Base-by-base conservation (phyloP, 2,113 vertebrate genomes). In the Eptesicus fuscus region DNA sequence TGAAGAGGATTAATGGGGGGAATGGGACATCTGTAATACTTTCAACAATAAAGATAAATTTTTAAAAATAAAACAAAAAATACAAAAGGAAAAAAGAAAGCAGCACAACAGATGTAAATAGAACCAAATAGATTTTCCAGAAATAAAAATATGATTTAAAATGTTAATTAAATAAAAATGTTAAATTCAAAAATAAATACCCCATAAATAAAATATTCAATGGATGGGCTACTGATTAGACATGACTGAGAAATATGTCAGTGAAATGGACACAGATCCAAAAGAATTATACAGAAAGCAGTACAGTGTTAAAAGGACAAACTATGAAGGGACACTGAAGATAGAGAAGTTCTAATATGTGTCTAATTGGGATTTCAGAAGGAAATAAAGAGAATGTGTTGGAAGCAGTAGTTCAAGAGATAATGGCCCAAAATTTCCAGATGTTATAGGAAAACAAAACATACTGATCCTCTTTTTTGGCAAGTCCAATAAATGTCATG, bases 161-260 rank as follows among this genome's bases (percentile, higher is more conserved):
- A 28, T 44, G 42, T 74, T 16, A 73, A 73, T 73, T 28, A 84
- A 82, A 77, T 82, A 40, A 88, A 91, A 94, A 94, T 65, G 65
- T 37, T 88, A 91, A 40, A 71, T 71, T 71, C 11, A 71, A 71
- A 25, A 71, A 44, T 28, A 42, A 73, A 73, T 42, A 73, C 12
- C 23, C 25, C 70, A 35, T 69, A 95, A 93, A 63, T 96, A 28
- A 56, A 95, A 92, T 65, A 49, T 37, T 77, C 32, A 92, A 12
- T 49, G 18, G 14, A n/a, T 59, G 4, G 7, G 4, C 25, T 69
- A 79, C 7, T 93, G 53, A 74, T 71, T 56, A 61, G 8, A 77
- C 22, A 35, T 61, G 11, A 76, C 25, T 47, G 44, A 59, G 30
- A 3, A 35, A 37, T 67, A 59, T 49, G n/a, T 59, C 17, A 47